Base-by-base conservation (phyloP, 2,888 invertebrate species). In the Pseudanteris insignis region DNA sequence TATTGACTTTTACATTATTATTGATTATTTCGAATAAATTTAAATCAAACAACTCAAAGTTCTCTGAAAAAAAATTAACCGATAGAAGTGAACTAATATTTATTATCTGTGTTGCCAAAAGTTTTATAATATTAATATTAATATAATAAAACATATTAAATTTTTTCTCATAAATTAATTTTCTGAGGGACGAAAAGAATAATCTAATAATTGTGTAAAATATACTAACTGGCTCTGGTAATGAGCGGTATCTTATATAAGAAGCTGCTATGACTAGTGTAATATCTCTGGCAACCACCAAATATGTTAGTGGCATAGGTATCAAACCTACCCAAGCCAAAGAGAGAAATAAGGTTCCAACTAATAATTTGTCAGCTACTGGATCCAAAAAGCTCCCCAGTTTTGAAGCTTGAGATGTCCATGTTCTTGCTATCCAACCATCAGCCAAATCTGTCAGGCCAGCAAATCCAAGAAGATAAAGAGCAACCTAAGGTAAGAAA, bases 361-460 rank as follows among this genome's bases (percentile, higher is more conserved):
- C 89, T 1, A 99, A 84, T 25, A 97, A 84, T 83, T 99, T 99
- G 79, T 99, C 98, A 1, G 98, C 98, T 83, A 96, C 86, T 0
- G 98, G 98, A 81, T 99, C 98, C 9, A 99, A 81, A 73, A 96
- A 95, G 54, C 95, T 95, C 0, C 98, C 98, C 75, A 95, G 86
- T 76, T 92, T 92, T 15, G 96, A 93, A 13, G 92, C 89, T 79
- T 99, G 98, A 21, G 90, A 89, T 62, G 89, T 86, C 87, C 92
- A 96, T 41, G 89, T 91, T 53, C 98, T 86, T 0, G 98, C 98
- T 75, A 99, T 96, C 87, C 91, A 95, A 4, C 98, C 98, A 84
- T 99, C 98, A 41, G 95, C 94, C 84, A 96, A 80, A 83, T 98
- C 98, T 32, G 95, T 92, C 1, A 96, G 76, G 62, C 96, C 96